Evolutionary conservation across 2,797 vertebrate species (phyloP).

Genomic region (Sorex maritimensis): DNA sequence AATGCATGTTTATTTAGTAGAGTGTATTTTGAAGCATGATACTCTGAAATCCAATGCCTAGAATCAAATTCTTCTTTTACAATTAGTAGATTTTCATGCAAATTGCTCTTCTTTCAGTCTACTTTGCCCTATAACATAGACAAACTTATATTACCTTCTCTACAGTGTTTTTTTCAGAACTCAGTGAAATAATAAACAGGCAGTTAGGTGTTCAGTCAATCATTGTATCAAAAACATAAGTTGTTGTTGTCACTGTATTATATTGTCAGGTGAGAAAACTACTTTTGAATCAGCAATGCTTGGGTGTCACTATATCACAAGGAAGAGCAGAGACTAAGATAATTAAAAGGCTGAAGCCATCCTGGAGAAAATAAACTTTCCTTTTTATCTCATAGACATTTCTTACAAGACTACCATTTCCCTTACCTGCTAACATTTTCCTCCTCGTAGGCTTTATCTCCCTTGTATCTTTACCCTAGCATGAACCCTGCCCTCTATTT

Average conservation of each 20-base stretch:
- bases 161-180: conserved; percentile 6
- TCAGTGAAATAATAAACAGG: conserved; percentile 10
- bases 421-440: not conserved
- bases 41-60: not conserved
- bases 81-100: not conserved
- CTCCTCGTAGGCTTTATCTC: not conserved
- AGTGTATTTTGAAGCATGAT: not conserved
- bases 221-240: conserved; percentile 39
- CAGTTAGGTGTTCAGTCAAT: conserved; percentile 35
- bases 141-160: not conserved
- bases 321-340: not conserved
- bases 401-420: not conserved
- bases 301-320: no score
- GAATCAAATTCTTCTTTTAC: not conserved
- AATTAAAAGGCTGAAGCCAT: not conserved
- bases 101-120: not conserved
- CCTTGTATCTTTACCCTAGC: not conserved
- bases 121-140: not conserved
- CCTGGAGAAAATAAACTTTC: conserved; percentile 21
- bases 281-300: no score
- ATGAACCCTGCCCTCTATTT: not conserved
- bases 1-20: not conserved
- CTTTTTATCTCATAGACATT: not conserved
- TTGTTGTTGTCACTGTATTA: not conserved
- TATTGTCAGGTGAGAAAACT: not conserved